Percentiles rank a stretch among this genome's conserved stretches.
Evolutionary conservation across 2,113 vertebrate genomes (phyloP).

Genomic region (Prunella fulvescens): DNA sequence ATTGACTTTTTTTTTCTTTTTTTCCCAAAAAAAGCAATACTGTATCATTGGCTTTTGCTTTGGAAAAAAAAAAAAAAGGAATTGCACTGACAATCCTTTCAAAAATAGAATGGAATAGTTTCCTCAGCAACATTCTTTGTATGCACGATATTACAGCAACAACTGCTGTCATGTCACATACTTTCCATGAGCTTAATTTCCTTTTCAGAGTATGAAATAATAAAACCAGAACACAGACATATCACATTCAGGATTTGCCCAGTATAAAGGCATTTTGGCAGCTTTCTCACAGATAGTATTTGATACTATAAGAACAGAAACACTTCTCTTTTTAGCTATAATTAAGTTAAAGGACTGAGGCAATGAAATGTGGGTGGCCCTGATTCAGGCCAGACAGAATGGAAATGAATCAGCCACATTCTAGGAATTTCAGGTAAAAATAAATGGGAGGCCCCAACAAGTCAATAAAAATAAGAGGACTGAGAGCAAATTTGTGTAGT

Average conservation of each 20-base stretch:
- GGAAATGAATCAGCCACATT: neutral
- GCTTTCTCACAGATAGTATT: neutral
- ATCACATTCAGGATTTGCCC: neutral
- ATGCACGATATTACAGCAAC: constrained; percentile 34
- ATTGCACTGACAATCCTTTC: constrained; percentile 47
- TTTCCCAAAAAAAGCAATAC: neutral
- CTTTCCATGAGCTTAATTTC: constrained; percentile 65
- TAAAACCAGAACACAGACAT: neutral
- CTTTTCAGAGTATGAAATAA: constrained; percentile 45
- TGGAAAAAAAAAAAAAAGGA: neutral
- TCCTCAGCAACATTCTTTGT: constrained; percentile 70
- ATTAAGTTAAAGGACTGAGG: neutral
- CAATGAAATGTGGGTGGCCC: neutral
- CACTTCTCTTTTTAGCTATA: neutral
- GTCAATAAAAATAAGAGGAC: neutral
- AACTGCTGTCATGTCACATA: neutral
- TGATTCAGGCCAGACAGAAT: neutral
- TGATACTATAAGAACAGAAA: neutral
- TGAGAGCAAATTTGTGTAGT: neutral
- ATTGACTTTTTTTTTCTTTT: rapidly evolving
- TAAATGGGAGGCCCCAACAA: neutral
- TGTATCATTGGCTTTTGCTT: constrained; percentile 17
- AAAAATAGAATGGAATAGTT: constrained; percentile 58
- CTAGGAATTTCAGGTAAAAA: neutral
- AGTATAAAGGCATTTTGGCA: neutral